Conservation (phyloP, 2,888 invertebrate species). For the Lithodes maja region DNA sequence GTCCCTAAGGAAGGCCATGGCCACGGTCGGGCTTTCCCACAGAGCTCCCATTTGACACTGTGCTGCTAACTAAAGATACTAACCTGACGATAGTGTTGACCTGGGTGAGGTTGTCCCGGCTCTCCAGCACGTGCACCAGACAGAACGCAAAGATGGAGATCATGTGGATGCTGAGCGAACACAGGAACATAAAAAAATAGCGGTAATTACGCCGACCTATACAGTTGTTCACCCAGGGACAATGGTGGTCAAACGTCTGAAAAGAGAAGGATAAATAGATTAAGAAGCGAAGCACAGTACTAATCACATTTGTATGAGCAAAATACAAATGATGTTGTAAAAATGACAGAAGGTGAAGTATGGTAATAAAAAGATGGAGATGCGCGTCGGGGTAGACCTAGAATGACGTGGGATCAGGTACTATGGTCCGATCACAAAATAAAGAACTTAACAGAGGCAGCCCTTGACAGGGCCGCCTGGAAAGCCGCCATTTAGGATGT, state of each 20-base stretch:
- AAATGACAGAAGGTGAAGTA: neutral
- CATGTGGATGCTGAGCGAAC: conserved; percentile 98
- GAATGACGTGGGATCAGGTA: no score
- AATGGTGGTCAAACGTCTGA: conserved; percentile 99
- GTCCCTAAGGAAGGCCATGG: no score
- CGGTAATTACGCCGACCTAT: conserved; percentile 98
- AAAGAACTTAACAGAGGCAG: no score
- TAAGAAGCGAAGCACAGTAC: no score
- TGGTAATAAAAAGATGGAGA: neutral
- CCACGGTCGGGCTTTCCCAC: no score
- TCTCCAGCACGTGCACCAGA: conserved; percentile 91
- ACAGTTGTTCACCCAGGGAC: conserved; percentile 98
- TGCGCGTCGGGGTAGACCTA: no score
- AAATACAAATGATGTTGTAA: neutral
- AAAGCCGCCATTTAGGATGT: no score
- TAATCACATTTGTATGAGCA: neutral
- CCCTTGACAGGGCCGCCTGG: no score
- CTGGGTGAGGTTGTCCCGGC: conserved; percentile 86
- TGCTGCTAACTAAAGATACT: neutral
- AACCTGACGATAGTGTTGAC: conserved; percentile 78
- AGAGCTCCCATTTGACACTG: no score
- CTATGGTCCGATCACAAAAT: no score
- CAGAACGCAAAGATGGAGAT: conserved; percentile 96
- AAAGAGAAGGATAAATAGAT: conserved; percentile 74
- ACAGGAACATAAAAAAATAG: conserved; percentile 98